A percentile compares a stretch with the other conserved stretches of the same genome.
Conservation (phyloP, 1,140 invertebrate species). For the Hesperophylax magnus region DNA sequence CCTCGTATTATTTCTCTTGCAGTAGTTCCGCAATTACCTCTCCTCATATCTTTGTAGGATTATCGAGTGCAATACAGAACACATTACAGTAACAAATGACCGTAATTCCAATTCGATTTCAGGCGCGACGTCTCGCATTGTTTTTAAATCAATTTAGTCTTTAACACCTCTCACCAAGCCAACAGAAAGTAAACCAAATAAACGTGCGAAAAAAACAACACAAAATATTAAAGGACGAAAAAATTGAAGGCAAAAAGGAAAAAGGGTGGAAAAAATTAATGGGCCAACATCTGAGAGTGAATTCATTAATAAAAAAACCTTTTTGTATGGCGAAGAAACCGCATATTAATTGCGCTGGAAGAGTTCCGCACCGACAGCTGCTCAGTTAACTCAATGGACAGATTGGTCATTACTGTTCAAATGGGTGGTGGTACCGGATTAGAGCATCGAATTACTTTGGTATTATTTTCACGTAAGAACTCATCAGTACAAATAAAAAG, state of each 20-base stretch:
- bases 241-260: no score
- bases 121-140: slow-evolving; percentile 1
- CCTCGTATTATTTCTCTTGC: neutral
- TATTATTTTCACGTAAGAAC: no score
- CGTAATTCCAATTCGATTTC: slow-evolving; percentile 1
- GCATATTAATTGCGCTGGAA: slow-evolving; percentile 55
- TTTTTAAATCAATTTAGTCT: slow-evolving; percentile 17
- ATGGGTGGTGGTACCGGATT: neutral
- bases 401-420: neutral
- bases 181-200: neutral
- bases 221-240: no score
- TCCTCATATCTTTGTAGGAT: neutral
- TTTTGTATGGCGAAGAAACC: slow-evolving; percentile 2
- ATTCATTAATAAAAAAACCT: neutral
- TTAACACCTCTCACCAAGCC: neutral
- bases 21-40: neutral
- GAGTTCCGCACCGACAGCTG: slow-evolving; percentile 50
- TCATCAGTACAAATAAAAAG: no score
- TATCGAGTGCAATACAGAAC: neutral
- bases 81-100: neutral
- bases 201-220: no score
- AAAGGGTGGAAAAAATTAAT: no score
- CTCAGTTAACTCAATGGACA: slow-evolving; percentile 35
- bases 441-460: neutral
- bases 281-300: slow-evolving; percentile 1